Conservation (phyloP, 2,888 invertebrate species). For the Chaetogeoica ovagalla region DNA sequence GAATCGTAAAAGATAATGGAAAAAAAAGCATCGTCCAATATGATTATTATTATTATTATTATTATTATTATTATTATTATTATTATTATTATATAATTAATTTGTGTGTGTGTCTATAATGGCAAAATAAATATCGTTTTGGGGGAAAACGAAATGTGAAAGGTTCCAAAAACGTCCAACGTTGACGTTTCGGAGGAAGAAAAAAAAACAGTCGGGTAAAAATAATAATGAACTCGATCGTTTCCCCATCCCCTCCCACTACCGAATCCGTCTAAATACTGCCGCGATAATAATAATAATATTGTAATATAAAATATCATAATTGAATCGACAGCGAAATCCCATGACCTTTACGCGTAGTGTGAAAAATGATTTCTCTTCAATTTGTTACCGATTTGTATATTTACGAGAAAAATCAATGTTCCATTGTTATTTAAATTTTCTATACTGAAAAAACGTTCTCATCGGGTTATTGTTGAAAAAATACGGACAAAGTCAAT, state of each 20-base stretch:
- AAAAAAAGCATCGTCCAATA: background rate
- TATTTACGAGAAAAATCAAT: constrained; percentile 15
- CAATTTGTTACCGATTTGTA: constrained; percentile 37
- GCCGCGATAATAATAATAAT: constrained; percentile 20
- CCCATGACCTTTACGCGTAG: constrained; percentile 7
- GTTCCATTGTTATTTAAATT: constrained; percentile 36
- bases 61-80: constrained; percentile 5
- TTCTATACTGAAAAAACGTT: background rate
- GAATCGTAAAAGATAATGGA: background rate
- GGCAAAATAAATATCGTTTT: constrained; percentile 12
- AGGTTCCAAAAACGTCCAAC: constrained; percentile 10
- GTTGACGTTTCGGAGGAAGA: background rate
- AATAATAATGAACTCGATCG: constrained; percentile 36
- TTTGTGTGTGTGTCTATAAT: background rate
- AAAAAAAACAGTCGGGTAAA: background rate
- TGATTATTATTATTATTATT: constrained; percentile 10
- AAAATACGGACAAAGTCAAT: constrained; percentile 18
- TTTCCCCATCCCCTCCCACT: background rate
- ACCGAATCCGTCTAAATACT: constrained; percentile 38
- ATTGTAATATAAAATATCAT: constrained; percentile 14
- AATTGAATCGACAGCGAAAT: constrained; percentile 28
- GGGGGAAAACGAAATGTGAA: constrained; percentile 12
- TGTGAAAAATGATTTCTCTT: constrained; percentile 32
- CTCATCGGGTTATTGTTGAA: background rate
- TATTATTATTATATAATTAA: constrained; percentile 4